Percentiles rank a stretch among this genome's conserved stretches.
These are phyloP conservation scores for Cyrtonyx montezumae DNA, from an alignment of 2,113 vertebrate species.

Conservation along the genomic window DNA sequence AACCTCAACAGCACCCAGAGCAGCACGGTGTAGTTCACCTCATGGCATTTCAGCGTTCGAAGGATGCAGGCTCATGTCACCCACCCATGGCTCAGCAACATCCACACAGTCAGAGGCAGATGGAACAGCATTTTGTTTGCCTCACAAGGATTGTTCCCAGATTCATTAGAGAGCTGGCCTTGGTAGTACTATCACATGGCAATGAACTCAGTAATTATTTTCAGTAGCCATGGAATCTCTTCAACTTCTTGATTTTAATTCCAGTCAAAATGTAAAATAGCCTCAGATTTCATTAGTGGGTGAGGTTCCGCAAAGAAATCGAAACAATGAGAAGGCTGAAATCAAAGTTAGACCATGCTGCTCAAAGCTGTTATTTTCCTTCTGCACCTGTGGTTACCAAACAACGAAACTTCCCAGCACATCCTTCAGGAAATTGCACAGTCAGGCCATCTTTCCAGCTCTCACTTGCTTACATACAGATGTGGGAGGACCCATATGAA, in stretches of 20 bases:
- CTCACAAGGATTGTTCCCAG: background rate
- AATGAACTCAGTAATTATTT: background rate
- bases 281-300: background rate
- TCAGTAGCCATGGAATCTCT: background rate
- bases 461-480: background rate
- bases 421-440: background rate
- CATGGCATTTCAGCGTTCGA: background rate
- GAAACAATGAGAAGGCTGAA: background rate
- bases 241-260: background rate
- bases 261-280: background rate
- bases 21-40: background rate
- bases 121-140: background rate
- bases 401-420: background rate
- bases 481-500: background rate
- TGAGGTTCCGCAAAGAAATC: background rate
- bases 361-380: slow-evolving; percentile 3
- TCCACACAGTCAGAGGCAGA: background rate
- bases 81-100: background rate
- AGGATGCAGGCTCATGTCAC: background rate
- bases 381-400: background rate
- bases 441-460: background rate
- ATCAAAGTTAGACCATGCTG: background rate
- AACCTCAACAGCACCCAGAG: background rate
- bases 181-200: background rate
- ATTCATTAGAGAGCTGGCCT: background rate